Percentiles rank a stretch among this genome's conserved stretches.
Conservation (phyloP, 2,888 invertebrate genomes). For the Ischnus inquisitorius region DNA sequence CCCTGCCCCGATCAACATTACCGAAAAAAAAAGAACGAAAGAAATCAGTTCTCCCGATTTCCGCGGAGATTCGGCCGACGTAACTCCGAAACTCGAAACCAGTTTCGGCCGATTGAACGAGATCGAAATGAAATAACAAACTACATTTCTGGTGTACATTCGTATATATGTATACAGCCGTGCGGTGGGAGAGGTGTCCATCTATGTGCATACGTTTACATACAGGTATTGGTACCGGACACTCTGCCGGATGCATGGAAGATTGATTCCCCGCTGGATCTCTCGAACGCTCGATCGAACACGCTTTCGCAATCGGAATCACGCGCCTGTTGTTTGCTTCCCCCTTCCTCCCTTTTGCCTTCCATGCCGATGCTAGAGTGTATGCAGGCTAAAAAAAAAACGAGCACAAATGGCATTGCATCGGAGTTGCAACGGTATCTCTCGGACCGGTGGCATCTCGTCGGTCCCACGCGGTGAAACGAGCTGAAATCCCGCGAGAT, state of each 20-base stretch:
- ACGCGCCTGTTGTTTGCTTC: conserved; percentile 65
- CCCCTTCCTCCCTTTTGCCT: neutral
- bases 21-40: conserved; percentile 47
- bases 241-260: conserved; percentile 72
- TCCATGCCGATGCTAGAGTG: neutral
- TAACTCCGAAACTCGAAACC: conserved; percentile 55
- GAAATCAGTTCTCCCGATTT: conserved; percentile 51
- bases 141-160: conserved; percentile 1
- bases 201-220: conserved; percentile 13
- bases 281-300: conserved; percentile 72
- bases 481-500: neutral
- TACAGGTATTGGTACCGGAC: conserved; percentile 55
- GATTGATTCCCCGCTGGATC: conserved; percentile 72
- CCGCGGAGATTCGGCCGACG: conserved; percentile 59
- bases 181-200: conserved; percentile 17
- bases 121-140: conserved; percentile 41
- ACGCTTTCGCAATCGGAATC: conserved; percentile 72
- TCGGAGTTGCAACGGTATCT: conserved; percentile 17
- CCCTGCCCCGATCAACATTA: conserved; percentile 26
- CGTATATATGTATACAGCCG: neutral
- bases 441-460: neutral
- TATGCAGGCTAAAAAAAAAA: conserved; percentile 19
- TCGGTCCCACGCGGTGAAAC: neutral
- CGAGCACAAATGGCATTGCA: conserved; percentile 20
- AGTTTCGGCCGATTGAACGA: conserved; percentile 71